Evolutionary conservation across 2,797 vertebrate genomes (phyloP), one percentile per base, ranked within the genome.

Genomic region (Urosaurus nigricauda): DNA sequence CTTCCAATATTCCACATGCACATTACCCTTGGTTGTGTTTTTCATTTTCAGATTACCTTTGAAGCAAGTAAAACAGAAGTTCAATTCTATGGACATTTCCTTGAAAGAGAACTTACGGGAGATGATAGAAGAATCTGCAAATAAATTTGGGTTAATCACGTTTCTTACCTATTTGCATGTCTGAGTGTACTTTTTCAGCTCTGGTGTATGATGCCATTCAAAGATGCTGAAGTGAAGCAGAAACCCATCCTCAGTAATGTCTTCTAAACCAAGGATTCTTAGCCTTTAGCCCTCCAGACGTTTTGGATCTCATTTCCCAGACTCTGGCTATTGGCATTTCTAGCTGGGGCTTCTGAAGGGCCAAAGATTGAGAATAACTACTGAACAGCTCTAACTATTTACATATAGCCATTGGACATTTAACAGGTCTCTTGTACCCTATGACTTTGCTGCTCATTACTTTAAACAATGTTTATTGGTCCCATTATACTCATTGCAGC

Each of bases 51-150:
- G 98, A 60, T 97, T 99, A 4, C 98, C 99, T 58, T 96, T 99
- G 84, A 99, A 98, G 93, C 98, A 99, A 96, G 99, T 98, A 84
- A 97, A 98, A 83, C 99, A 99, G 96, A 99, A 99, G 83, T 99
- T 99, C 95, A 95, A 98, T 92, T 98, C 98, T 77, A 99, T 99
- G 99, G 99, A 99, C 83, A 95, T 99, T 73, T 96, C 98, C 0
- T 97, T 99, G 94, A 99, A 99, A 95, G 99, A 99, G 95, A 99
- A 99, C 94, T 96, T 99, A 60, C 96, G 96, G 75, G 98, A 99
- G n/a, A 98, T 99, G 94, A 98, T 99, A 53, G 99, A 99, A 91
- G 98, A 99, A 94, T 99, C 98, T 32, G 98, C 98, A n/a, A 99
- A 97, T 94, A 99, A 99, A 95, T 99, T 98, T 92, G 98, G 99